Conservation (phyloP, 2,113 vertebrate genomes). For the Smithornis capensis region DNA sequence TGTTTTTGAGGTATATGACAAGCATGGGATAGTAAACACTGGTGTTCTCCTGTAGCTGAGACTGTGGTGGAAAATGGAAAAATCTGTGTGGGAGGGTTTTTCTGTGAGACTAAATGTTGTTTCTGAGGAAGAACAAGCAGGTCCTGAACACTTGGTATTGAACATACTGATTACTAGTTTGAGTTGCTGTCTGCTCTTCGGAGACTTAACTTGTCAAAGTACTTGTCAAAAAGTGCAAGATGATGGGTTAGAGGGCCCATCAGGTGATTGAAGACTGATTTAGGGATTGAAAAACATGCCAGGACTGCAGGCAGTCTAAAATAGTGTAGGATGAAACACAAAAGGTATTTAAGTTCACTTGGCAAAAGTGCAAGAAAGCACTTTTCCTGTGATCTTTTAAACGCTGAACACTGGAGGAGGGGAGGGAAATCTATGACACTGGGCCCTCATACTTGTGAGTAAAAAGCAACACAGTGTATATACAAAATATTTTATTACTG, state of each 20-base stretch:
- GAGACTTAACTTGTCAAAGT: not conserved
- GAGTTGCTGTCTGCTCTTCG: not conserved
- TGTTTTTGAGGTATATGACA: not conserved
- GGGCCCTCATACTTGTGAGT: not conserved
- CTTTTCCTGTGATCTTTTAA: not conserved
- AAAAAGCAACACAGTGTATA: not conserved
- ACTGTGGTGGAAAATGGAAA: not conserved
- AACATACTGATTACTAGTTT: not conserved
- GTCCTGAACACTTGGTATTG: not conserved
- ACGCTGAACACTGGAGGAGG: not conserved
- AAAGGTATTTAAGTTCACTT: not conserved
- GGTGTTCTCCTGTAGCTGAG: not conserved
- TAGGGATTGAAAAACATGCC: not conserved
- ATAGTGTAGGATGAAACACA: not conserved
- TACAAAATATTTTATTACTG: slow-evolving; percentile 6
- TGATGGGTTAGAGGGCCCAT: not conserved
- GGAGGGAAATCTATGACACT: not conserved
- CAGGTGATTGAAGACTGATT: not conserved
- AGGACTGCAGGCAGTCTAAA: not conserved
- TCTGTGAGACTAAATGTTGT: not conserved
- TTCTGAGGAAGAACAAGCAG: not conserved
- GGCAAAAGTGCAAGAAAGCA: not conserved
- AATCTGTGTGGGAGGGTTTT: not conserved
- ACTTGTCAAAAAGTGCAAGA: not conserved
- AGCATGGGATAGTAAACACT: not conserved